These are phyloP conservation scores for Ophion costatus DNA, from an alignment of 2,888 invertebrate genomes.

Conservation along the genomic window DNA sequence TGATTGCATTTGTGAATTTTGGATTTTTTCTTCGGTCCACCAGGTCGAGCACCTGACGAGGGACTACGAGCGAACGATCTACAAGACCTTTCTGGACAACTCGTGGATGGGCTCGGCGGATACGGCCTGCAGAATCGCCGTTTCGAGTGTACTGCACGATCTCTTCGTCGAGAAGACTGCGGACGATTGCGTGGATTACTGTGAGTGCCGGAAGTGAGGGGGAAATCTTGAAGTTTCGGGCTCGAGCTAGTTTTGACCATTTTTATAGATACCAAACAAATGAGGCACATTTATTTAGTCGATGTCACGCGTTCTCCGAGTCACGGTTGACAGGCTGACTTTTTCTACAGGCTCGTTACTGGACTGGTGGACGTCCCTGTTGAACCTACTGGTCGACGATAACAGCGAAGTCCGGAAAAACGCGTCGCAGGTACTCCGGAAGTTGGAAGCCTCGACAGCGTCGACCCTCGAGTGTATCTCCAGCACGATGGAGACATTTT, in stretches of 20 bases:
- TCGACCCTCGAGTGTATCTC: conserved; percentile 68
- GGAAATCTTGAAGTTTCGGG: not conserved
- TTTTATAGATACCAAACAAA: too few species aligned
- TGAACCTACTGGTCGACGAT: conserved; percentile 79
- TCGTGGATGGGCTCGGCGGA: conserved; percentile 75
- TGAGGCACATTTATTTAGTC: too few species aligned
- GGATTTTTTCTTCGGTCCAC: not conserved
- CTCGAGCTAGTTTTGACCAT: too few species aligned
- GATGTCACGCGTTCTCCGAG: not conserved
- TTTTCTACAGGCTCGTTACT: conserved; percentile 63
- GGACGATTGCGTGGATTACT: conserved; percentile 35
- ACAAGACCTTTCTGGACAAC: conserved; percentile 72
- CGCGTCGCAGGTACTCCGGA: conserved; percentile 70
- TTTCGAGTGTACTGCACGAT: conserved; percentile 73
- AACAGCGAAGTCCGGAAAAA: conserved; percentile 73
- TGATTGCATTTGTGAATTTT: not conserved
- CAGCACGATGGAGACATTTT: conserved; percentile 71
- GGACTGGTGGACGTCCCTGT: conserved; percentile 80
- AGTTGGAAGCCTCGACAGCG: conserved; percentile 11
- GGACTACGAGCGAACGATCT: conserved; percentile 67
- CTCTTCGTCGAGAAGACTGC: conserved; percentile 65
- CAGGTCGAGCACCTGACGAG: not conserved
- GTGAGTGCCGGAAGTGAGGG: conserved; percentile 38
- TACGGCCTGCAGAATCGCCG: conserved; percentile 74
- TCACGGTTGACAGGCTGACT: not conserved